A percentile compares a stretch with the other conserved stretches of the same genome.
Conservation (phyloP, 2,113 vertebrate species). For the Smithornis capensis region DNA sequence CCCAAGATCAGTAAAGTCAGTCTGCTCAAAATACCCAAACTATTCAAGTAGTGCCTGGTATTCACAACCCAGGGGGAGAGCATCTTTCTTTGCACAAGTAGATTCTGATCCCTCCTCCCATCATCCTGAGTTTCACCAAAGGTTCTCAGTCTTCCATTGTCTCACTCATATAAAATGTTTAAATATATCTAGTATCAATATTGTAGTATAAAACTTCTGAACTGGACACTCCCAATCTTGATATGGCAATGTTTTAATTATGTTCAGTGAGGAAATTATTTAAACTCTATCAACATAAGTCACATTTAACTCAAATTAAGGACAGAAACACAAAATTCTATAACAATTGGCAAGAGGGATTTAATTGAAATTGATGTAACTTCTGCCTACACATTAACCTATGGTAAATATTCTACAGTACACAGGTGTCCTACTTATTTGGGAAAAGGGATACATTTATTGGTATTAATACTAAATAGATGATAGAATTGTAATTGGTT, state of each 20-base stretch:
- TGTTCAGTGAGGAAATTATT: background rate
- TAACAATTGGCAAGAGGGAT: background rate
- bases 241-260: background rate
- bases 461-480: conserved; percentile 15
- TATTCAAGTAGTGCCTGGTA: background rate
- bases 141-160: background rate
- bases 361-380: background rate
- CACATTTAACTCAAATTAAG: background rate
- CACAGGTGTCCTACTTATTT: too few relatives aligned
- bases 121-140: background rate
- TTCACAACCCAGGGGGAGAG: background rate
- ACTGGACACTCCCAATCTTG: background rate
- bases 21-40: background rate
- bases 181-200: background rate
- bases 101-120: background rate
- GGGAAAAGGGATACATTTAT: background rate
- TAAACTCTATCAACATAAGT: background rate
- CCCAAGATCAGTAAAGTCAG: background rate
- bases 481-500: conserved; percentile 28
- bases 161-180: background rate
- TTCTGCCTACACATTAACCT: background rate
- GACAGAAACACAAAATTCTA: background rate
- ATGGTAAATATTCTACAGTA: too few relatives aligned
- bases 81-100: background rate
- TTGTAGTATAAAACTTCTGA: background rate